A percentile compares a stretch with the other conserved stretches of the same genome.
Conservation (phyloP, 2,113 vertebrate genomes). For the Clarias magur region DNA sequence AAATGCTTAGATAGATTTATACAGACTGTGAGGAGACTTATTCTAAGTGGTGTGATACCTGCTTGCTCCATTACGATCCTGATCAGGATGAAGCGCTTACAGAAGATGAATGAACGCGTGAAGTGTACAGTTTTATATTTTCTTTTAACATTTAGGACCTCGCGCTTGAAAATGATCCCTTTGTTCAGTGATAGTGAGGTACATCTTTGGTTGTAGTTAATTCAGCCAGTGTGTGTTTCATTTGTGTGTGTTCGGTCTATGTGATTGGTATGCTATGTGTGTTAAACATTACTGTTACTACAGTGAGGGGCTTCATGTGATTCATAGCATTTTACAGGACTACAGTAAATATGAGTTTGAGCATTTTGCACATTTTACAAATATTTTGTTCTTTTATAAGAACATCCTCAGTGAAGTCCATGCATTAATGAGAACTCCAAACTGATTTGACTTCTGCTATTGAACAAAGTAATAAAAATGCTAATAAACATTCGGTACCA, state of each 20-base stretch:
- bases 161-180: neutral
- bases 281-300: neutral
- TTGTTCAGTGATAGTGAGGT: neutral
- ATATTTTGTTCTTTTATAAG: neutral
- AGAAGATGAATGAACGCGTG: neutral
- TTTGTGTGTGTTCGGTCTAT: slow-evolving; percentile 1
- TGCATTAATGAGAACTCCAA: neutral
- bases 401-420: neutral
- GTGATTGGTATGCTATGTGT: slow-evolving; percentile 33
- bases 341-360: neutral
- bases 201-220: too few relatives aligned
- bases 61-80: neutral
- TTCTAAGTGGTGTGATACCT: neutral
- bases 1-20: neutral
- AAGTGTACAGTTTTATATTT: neutral
- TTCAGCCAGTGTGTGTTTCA: neutral
- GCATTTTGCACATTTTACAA: neutral
- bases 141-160: too few relatives aligned
- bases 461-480: neutral
- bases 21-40: neutral
- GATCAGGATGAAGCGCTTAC: neutral
- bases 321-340: neutral
- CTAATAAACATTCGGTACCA: neutral
- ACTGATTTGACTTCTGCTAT: neutral
- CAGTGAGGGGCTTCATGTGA: neutral